Conservation (phyloP, 1,140 invertebrate genomes). For the Nasonia vitripennis region DNA sequence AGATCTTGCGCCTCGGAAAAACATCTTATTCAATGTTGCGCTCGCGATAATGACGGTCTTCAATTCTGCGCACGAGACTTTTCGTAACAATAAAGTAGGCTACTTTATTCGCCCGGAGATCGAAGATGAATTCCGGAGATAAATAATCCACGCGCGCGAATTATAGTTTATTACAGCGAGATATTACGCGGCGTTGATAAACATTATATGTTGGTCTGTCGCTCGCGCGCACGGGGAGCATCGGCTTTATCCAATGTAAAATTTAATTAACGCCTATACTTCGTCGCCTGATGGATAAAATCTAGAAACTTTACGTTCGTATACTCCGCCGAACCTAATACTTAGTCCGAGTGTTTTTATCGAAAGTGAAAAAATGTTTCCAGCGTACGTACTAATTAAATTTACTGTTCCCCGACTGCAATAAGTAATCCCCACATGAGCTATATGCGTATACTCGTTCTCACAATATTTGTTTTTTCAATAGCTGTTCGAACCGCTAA, state of each 20-base stretch:
- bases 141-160: neutral
- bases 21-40: slow-evolving; percentile 28
- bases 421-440: neutral
- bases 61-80: neutral
- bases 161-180: neutral
- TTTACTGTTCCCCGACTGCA: neutral
- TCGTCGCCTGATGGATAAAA: neutral
- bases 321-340: neutral
- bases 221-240: neutral
- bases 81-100: neutral
- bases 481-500: neutral
- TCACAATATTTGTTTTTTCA: neutral
- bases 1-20: neutral
- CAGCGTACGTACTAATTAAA: neutral
- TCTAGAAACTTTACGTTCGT: neutral
- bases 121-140: neutral
- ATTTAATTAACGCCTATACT: neutral
- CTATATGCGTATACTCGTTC: neutral
- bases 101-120: neutral
- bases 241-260: neutral
- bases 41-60: neutral
- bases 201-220: neutral
- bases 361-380: neutral
- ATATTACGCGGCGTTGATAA: neutral
- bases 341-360: neutral